Evolutionary conservation across 2,797 vertebrate species (phyloP), one percentile per base, ranked within the genome.

Genomic region (Leptoclinus maculatus): DNA sequence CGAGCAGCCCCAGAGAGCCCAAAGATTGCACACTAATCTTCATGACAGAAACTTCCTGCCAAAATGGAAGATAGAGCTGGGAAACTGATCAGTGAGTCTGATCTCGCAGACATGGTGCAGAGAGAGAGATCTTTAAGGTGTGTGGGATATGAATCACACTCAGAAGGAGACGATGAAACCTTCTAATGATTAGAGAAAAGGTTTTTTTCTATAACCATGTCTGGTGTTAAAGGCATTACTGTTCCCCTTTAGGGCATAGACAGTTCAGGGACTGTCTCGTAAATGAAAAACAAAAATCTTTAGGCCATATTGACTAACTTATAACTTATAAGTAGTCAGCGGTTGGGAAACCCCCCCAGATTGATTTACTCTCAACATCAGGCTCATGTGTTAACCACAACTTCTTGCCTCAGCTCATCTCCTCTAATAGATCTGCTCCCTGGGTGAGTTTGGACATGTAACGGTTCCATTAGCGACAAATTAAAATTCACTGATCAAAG

Each of bases 11-110:
- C 64, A 73, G 79, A 90, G 88, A 89, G 83, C 64, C 71, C 25
- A 41, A 14, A 83, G 80, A 86, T 85, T 85, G 79, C 21, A 57
- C 65, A 75, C 70, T 86, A 87, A 85, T 89, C 66, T 78, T 90
- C 88, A 90, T 92, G 81, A 88, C 83, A 89, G 78, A 75, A 58
- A 84, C 85, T 85, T 93, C 91, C 92, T 91, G 87, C 27, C 66
- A 81, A 79, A 87, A 78, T 51, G 70, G 60, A 79, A 82, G 76
- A 74, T 64, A 62, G 59, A 76, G 53, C 77, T 91, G 84, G 87
- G 78, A 82, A 90, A 92, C 85, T 66, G 73, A 84, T 91, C 58
- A 86, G 76, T 25, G 45, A 76, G 49, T 73, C 54, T 51, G 63
- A 83, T 77, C 41, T 76, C 2, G 57, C n/a, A 47, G 71, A 80